A percentile compares a stretch with the other conserved stretches of the same genome.
Conservation (phyloP, 2,113 vertebrate species). For the Catagonus wagneri region DNA sequence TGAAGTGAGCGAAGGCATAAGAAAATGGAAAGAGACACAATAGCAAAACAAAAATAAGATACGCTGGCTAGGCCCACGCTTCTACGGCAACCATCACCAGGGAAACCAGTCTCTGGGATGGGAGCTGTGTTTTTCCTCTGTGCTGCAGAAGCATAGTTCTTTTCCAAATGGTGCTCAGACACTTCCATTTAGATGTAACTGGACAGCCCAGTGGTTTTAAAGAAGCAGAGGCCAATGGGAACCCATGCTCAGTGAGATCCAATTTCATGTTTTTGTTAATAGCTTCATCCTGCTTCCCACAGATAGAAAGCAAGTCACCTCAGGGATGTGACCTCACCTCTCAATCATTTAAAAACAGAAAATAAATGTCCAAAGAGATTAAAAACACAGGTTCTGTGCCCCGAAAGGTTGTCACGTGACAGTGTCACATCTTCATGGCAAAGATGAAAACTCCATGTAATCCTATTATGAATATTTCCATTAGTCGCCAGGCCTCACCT, state of each 20-base stretch:
- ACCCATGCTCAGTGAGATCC: slow-evolving; percentile 58
- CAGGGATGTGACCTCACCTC: slow-evolving; percentile 59
- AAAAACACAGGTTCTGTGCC: slow-evolving; percentile 62
- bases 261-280: slow-evolving; percentile 74
- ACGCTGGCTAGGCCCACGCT: background rate
- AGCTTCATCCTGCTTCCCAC: slow-evolving; percentile 67
- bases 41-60: background rate
- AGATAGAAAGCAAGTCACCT: slow-evolving; percentile 69
- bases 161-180: background rate
- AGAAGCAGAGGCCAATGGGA: background rate
- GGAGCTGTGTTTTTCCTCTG: background rate
- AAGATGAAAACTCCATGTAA: slow-evolving; percentile 72
- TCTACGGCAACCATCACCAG: background rate
- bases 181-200: background rate
- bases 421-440: slow-evolving; percentile 38
- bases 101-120: background rate
- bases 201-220: background rate
- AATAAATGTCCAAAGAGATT: slow-evolving; percentile 73
- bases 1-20: background rate
- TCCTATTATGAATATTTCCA: slow-evolving; percentile 79
- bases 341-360: slow-evolving; percentile 71
- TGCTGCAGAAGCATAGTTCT: background rate
- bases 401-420: slow-evolving; percentile 3
- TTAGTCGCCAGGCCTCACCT: slow-evolving; percentile 60
- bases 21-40: background rate